These are phyloP conservation scores for Aspidiotus rigidus DNA, from an alignment of 2,888 invertebrate genomes.

Conservation along the genomic window DNA sequence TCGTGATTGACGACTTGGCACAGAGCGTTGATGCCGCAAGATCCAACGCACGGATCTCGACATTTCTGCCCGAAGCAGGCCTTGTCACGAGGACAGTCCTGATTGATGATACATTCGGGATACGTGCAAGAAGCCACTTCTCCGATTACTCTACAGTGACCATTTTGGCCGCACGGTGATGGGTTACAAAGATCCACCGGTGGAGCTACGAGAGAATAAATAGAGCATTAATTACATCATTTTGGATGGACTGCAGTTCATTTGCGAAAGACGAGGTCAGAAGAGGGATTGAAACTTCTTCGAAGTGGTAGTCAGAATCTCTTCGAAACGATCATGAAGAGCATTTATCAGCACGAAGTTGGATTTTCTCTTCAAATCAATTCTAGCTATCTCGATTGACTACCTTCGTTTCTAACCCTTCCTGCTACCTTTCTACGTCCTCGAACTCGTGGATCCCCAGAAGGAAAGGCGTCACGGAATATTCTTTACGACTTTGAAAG, in stretches of 20 bases:
- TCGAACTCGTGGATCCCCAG: too few relatives aligned
- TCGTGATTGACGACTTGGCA: slow-evolving; percentile 70
- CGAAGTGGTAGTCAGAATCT: too few relatives aligned
- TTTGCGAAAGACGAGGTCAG: neutral
- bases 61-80: slow-evolving; percentile 76
- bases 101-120: slow-evolving; percentile 78
- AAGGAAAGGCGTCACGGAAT: too few relatives aligned
- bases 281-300: too few relatives aligned
- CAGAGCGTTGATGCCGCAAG: slow-evolving; percentile 74
- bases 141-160: slow-evolving; percentile 65
- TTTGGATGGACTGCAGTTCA: too few relatives aligned
- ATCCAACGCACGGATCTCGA: slow-evolving; percentile 69
- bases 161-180: slow-evolving; percentile 73
- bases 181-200: slow-evolving; percentile 68
- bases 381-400: too few relatives aligned
- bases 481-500: too few relatives aligned
- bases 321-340: too few relatives aligned
- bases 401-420: too few relatives aligned
- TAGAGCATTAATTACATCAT: neutral
- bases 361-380: too few relatives aligned
- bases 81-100: slow-evolving; percentile 73
- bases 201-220: slow-evolving; percentile 35
- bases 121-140: slow-evolving; percentile 64
- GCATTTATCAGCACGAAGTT: too few relatives aligned
- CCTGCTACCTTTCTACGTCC: too few relatives aligned